Evolutionary conservation across 2,113 vertebrate species (phyloP).

Genomic region (Tragelaphus buxtoni): DNA sequence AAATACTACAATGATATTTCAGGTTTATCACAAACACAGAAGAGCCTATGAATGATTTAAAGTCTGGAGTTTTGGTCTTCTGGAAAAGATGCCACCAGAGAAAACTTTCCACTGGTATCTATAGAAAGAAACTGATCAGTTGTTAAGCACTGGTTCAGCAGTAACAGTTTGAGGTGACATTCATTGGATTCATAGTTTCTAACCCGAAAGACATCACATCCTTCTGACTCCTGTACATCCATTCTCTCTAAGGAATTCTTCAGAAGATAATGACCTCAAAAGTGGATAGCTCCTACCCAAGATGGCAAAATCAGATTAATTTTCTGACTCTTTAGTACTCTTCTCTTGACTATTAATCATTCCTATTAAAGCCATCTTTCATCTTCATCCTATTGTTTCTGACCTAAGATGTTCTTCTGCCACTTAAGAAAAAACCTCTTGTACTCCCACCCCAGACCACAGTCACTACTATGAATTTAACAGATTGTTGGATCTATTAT

Average conservation of each 20-base stretch:
- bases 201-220: not conserved
- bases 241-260: not conserved
- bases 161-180: not conserved
- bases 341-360: not conserved
- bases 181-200: not conserved
- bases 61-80: not conserved
- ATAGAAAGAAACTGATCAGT: not conserved
- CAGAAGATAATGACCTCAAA: not conserved
- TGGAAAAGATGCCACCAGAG: not conserved
- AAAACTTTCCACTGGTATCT: not conserved
- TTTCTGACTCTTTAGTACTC: not conserved
- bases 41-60: not conserved
- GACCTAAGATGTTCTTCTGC: not conserved
- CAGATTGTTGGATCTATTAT: not conserved
- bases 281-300: not conserved
- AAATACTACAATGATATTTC: not conserved
- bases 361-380: not conserved
- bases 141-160: not conserved
- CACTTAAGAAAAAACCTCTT: not conserved
- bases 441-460: not conserved
- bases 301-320: not conserved
- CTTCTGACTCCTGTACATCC: not conserved
- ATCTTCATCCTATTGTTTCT: not conserved
- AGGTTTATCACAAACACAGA: not conserved
- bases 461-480: not conserved